These are phyloP conservation scores for Scomber scombrus DNA, from an alignment of 2,113 vertebrate genomes.

Conservation along the genomic window DNA sequence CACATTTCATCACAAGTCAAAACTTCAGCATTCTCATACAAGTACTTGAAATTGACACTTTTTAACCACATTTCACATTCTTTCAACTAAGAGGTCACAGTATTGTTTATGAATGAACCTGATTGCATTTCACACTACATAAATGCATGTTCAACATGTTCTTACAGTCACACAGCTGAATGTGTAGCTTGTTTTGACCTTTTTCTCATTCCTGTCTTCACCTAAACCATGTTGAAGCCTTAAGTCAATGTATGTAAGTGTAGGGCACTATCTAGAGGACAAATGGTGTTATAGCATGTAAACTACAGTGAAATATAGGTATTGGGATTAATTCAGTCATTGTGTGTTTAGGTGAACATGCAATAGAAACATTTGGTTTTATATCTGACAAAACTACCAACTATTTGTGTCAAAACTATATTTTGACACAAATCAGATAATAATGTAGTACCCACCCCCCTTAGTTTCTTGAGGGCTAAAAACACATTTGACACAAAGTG, in stretches of 20 bases:
- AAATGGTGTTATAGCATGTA: neutral
- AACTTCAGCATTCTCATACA: neutral
- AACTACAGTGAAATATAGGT: neutral
- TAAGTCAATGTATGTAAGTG: neutral
- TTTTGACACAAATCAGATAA: neutral
- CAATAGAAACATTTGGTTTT: neutral
- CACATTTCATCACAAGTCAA: neutral
- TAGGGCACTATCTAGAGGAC: conserved; percentile 7
- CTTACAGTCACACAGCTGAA: neutral
- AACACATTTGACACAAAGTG: neutral
- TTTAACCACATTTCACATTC: neutral
- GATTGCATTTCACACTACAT: neutral
- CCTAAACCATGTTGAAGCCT: neutral
- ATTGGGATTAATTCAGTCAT: neutral
- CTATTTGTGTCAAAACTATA: neutral
- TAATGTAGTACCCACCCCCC: neutral
- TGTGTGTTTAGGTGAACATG: neutral
- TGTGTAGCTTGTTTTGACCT: neutral
- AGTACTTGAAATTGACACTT: neutral
- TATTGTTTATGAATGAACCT: too few species aligned
- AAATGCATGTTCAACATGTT: neutral
- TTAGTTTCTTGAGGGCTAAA: neutral
- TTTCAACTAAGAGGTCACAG: neutral
- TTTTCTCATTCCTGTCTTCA: neutral
- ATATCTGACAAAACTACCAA: neutral